Conservation (phyloP, 2,888 invertebrate species). For the Nezara viridula region DNA sequence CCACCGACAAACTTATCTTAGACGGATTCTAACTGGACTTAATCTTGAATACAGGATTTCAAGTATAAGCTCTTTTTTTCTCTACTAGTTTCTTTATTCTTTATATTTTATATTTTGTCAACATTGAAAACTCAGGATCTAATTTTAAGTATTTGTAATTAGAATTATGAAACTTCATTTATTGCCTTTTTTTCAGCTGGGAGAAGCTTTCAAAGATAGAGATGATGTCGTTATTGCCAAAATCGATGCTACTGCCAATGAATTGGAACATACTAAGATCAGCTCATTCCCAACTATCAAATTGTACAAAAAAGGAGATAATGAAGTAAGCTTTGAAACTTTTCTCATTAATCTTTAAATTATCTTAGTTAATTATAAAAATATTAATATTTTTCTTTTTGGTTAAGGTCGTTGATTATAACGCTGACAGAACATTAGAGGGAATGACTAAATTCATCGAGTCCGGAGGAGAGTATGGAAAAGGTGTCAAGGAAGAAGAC, state of each 20-base stretch:
- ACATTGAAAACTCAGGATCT: neutral
- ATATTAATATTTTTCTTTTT: conserved; percentile 61
- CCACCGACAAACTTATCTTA: no score
- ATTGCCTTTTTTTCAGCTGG: conserved; percentile 75
- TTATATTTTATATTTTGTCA: no score
- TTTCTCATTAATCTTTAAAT: neutral
- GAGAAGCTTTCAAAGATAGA: conserved; percentile 90
- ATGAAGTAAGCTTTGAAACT: conserved; percentile 75
- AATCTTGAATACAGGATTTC: no score
- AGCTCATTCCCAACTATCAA: conserved; percentile 95
- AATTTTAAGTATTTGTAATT: neutral
- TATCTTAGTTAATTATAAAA: neutral
- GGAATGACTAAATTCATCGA: conserved; percentile 95
- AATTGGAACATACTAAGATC: conserved; percentile 95
- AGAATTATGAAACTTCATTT: neutral
- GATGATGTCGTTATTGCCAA: conserved; percentile 93
- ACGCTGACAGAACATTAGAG: conserved; percentile 94
- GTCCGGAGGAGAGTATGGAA: conserved; percentile 85
- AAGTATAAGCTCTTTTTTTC: no score
- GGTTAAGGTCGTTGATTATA: conserved; percentile 84
- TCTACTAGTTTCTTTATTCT: no score
- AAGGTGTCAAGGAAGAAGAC: conserved; percentile 68
- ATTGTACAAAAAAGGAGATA: conserved; percentile 92
- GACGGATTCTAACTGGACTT: no score
- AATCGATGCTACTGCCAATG: conserved; percentile 98